Evolutionary conservation across 2,113 vertebrate genomes (phyloP).

Genomic region (Asarcornis scutulata): DNA sequence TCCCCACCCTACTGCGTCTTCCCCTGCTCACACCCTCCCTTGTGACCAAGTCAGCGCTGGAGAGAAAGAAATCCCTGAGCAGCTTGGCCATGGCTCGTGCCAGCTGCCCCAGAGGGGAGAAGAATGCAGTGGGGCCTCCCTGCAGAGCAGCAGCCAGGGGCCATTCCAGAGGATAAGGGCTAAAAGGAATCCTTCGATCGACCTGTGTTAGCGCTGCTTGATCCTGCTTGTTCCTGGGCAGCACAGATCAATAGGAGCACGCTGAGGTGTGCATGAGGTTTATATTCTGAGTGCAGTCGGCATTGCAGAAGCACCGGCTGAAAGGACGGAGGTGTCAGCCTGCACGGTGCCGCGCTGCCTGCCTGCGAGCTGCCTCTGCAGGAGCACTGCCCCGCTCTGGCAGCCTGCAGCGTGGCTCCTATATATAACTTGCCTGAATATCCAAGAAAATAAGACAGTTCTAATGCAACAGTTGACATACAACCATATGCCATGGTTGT

Average conservation of each 20-base stretch:
- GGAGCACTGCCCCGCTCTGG: background rate
- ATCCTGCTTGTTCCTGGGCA: background rate
- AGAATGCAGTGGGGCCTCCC: fast-evolving
- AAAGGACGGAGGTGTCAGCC: background rate
- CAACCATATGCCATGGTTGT: fast-evolving
- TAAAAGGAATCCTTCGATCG: background rate
- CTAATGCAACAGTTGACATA: fast-evolving
- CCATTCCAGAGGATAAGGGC: background rate
- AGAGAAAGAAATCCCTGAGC: background rate
- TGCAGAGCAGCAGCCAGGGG: background rate
- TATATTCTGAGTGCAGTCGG: background rate
- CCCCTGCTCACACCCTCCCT: background rate
- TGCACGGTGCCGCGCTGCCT: fast-evolving
- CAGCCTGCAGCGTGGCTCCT: background rate
- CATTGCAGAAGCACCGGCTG: background rate
- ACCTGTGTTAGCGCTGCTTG: background rate
- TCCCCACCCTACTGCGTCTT: fast-evolving
- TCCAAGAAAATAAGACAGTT: background rate
- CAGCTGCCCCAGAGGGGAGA: fast-evolving
- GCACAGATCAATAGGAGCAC: fast-evolving
- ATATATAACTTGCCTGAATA: background rate
- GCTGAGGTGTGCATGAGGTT: fast-evolving
- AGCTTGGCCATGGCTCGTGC: fast-evolving
- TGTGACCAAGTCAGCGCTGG: fast-evolving
- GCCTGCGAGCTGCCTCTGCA: background rate